Percentiles rank a stretch among this genome's conserved stretches.
These are phyloP conservation scores for Melanchra persicariae DNA, from an alignment of 2,888 invertebrate genomes.

Conservation along the genomic window DNA sequence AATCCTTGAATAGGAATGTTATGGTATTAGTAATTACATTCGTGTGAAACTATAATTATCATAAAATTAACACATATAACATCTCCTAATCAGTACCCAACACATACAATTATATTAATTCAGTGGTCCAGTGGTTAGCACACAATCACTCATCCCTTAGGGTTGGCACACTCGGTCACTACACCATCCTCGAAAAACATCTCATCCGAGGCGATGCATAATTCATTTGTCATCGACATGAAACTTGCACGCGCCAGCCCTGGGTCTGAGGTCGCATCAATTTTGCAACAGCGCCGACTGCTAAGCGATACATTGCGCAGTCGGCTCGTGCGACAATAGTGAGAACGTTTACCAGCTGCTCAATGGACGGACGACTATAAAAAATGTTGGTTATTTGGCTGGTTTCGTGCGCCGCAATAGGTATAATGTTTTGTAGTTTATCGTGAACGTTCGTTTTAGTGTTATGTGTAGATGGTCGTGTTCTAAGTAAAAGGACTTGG, in stretches of 20 bases:
- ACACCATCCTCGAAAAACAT: conserved; percentile 44
- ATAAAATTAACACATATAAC: neutral
- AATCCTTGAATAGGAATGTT: neutral
- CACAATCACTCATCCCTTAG: conserved; percentile 10
- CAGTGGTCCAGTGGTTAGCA: conserved; percentile 21
- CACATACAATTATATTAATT: neutral
- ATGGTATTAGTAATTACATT: neutral
- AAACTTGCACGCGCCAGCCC: conserved; percentile 64
- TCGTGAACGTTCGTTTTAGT: conserved; percentile 11
- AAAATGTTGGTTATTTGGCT: conserved; percentile 53
- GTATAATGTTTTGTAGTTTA: conserved; percentile 43
- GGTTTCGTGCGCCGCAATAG: conserved; percentile 8
- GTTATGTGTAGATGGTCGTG: neutral
- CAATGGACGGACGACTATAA: conserved; percentile 46
- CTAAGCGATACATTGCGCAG: conserved; percentile 53
- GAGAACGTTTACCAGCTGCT: conserved; percentile 57
- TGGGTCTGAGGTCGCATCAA: conserved; percentile 60
- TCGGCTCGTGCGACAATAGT: conserved; percentile 40
- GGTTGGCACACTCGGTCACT: conserved; percentile 33
- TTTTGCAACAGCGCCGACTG: conserved; percentile 56
- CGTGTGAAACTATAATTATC: neutral
- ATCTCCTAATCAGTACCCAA: neutral
- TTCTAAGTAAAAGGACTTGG: conserved; percentile 1
- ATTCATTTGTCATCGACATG: conserved; percentile 67
- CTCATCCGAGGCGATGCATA: conserved; percentile 60